Percentiles rank a stretch among this genome's conserved stretches.
Evolutionary conservation across 1,140 invertebrate genomes (phyloP).

Genomic region (Scaptomyza graminum): DNA sequence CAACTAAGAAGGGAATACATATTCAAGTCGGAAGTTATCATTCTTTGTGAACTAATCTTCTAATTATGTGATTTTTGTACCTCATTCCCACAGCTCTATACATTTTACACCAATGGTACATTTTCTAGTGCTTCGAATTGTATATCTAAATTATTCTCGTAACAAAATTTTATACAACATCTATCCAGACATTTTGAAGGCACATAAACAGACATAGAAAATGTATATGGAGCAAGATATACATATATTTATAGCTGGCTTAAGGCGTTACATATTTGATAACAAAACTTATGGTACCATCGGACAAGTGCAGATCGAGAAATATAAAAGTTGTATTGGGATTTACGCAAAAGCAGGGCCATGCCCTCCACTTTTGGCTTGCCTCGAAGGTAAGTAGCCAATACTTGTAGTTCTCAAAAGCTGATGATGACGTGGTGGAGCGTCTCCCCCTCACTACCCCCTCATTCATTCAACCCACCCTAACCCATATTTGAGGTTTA

Average conservation of each 20-base stretch:
- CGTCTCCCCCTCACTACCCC: neutral
- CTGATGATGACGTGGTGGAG: slow-evolving; percentile 37
- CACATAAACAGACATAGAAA: too few relatives aligned
- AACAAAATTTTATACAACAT: too few relatives aligned
- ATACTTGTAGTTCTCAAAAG: slow-evolving; percentile 49
- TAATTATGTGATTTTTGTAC: too few relatives aligned
- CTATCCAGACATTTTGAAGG: too few relatives aligned
- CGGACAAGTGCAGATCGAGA: neutral
- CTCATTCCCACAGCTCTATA: too few relatives aligned
- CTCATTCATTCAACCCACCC: too few relatives aligned
- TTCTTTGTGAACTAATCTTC: too few relatives aligned
- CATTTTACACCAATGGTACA: too few relatives aligned
- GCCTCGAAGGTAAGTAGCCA: slow-evolving; percentile 33
- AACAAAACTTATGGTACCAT: neutral
- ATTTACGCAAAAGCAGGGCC: slow-evolving; percentile 40
- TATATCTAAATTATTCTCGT: too few relatives aligned
- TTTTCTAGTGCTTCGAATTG: too few relatives aligned
- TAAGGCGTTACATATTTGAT: neutral
- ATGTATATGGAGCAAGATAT: neutral
- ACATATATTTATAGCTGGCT: neutral
- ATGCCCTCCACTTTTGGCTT: slow-evolving; percentile 2
- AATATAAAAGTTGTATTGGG: slow-evolving; percentile 49
- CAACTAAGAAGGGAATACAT: too few relatives aligned
- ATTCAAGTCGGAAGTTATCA: too few relatives aligned
- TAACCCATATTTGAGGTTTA: neutral